Conservation (phyloP, 2,113 vertebrate species). For the Gnathonemus echidnorhynchus region DNA sequence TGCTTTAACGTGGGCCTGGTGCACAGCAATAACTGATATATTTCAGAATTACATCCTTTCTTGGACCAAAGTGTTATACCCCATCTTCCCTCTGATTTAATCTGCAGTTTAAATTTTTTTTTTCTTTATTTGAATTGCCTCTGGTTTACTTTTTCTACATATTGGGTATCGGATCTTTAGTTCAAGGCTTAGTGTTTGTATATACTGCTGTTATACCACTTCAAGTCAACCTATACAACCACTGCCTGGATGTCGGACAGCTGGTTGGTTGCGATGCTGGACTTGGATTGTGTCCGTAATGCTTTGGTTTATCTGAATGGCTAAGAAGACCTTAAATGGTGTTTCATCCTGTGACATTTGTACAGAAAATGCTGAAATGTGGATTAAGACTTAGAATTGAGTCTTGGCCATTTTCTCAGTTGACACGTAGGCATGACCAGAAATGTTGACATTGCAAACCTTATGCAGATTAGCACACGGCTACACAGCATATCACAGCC, state of each 20-base stretch:
- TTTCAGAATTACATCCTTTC: constrained; percentile 15
- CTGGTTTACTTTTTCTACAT: not conserved
- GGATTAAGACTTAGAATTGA: not conserved
- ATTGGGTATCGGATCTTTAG: not conserved
- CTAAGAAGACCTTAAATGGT: not conserved
- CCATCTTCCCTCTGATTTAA: not conserved
- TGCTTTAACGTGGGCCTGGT: not conserved
- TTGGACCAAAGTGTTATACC: constrained; percentile 25
- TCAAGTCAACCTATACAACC: not conserved
- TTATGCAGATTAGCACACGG: constrained; percentile 33
- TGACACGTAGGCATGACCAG: not conserved
- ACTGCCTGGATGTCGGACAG: not conserved
- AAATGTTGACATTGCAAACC: not conserved
- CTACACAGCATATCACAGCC: constrained; percentile 25
- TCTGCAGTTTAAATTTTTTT: not conserved
- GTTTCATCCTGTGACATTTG: not conserved
- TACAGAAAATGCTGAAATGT: constrained; percentile 1
- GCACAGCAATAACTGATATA: constrained; percentile 23
- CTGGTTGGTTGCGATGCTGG: not conserved
- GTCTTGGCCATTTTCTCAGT: not conserved
- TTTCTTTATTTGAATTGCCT: not conserved
- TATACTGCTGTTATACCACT: constrained; percentile 10
- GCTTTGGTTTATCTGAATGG: not conserved
- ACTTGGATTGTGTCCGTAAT: not conserved
- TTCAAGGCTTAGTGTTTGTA: constrained; percentile 3